These are phyloP conservation scores for Petrosia ficiformis DNA, from an alignment of 37 sponge, comb jelly and placozoan genomes.

Conservation along the genomic window DNA sequence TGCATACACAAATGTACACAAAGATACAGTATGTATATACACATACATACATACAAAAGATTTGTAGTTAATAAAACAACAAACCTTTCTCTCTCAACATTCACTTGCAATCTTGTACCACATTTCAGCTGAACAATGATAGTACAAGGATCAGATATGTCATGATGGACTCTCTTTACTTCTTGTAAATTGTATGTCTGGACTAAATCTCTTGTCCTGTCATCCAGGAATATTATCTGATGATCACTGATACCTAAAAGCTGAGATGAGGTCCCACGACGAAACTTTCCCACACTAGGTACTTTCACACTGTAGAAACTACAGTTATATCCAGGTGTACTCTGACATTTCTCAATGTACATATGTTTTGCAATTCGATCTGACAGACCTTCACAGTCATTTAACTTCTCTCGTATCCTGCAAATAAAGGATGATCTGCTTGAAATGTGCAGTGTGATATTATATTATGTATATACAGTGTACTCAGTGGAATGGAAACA, in stretches of 20 bases:
- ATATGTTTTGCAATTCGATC: conserved; percentile 88
- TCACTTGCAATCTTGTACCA: conserved; percentile 5
- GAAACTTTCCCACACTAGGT: not conserved
- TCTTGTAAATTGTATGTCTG: conserved; percentile 19
- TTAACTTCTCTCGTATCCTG: conserved; percentile 32
- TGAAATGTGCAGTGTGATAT: too few species aligned
- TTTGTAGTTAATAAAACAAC: too few species aligned
- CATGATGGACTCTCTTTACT: not conserved
- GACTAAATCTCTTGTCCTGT: conserved; percentile 60
- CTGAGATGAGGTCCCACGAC: conserved; percentile 6
- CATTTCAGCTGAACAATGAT: not conserved
- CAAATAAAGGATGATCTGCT: not conserved
- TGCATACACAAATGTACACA: too few species aligned
- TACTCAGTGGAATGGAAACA: too few species aligned
- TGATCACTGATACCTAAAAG: conserved; percentile 70
- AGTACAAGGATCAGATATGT: not conserved
- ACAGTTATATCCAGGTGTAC: conserved; percentile 73
- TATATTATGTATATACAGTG: too few species aligned
- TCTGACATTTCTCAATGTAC: conserved; percentile 82
- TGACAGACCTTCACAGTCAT: conserved; percentile 49
- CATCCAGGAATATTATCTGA: conserved; percentile 73
- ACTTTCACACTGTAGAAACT: conserved; percentile 73
- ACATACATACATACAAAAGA: too few species aligned
- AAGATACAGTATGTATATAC: too few species aligned
- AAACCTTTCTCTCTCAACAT: conserved; percentile 28